Evolutionary conservation across 2,113 vertebrate species (phyloP).

Genomic region (Ammodytes marinus): DNA sequence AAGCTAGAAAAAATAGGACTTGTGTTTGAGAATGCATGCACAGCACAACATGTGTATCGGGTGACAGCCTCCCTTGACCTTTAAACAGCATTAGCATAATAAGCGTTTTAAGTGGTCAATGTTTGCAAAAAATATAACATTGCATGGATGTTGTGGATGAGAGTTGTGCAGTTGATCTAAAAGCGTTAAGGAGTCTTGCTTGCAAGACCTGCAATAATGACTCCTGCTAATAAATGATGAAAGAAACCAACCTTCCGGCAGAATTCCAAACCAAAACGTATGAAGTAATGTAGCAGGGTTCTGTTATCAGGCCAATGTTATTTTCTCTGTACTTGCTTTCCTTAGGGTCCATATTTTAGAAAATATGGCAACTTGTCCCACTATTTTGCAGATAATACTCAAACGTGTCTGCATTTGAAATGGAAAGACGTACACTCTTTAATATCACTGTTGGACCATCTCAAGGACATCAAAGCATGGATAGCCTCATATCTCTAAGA

Average conservation of each 20-base stretch:
- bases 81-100: neutral
- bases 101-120: neutral
- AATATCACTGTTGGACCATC: too few species aligned
- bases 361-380: too few species aligned
- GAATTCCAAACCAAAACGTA: neutral
- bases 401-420: too few species aligned
- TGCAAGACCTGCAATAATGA: slow-evolving; percentile 9
- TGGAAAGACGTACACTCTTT: too few species aligned
- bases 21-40: neutral
- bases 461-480: too few species aligned
- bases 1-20: neutral
- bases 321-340: too few species aligned
- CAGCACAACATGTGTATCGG: neutral
- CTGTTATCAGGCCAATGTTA: too few species aligned
- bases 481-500: too few species aligned
- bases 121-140: neutral
- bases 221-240: slow-evolving; percentile 14
- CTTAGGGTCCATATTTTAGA: too few species aligned
- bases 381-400: too few species aligned
- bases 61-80: neutral
- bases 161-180: neutral
- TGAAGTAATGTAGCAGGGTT: too few species aligned
- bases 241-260: slow-evolving; percentile 8
- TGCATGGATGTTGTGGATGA: neutral
- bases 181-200: neutral